These are phyloP conservation scores for Drosophila gaucha DNA, from an alignment of 2,888 invertebrate species.

Conservation along the genomic window DNA sequence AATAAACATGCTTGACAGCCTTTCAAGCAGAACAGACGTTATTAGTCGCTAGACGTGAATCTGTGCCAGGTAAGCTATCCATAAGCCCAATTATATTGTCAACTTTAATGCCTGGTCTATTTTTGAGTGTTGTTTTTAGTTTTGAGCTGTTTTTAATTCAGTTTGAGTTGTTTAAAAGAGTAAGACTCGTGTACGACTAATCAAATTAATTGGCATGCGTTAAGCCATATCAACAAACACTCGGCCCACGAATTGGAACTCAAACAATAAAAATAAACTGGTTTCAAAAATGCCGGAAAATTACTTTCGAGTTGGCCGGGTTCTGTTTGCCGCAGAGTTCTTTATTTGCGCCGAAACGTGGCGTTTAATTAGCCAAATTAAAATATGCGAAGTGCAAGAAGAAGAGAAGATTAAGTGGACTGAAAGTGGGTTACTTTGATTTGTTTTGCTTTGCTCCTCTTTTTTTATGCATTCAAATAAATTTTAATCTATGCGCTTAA, in stretches of 20 bases:
- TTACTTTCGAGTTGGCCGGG: constrained; percentile 51
- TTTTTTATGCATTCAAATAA: constrained; percentile 47
- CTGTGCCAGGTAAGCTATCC: background rate
- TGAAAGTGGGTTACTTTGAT: constrained; percentile 35
- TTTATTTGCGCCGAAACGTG: constrained; percentile 24
- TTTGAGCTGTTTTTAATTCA: constrained; percentile 26
- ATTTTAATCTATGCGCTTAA: constrained; percentile 55
- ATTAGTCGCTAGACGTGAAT: background rate
- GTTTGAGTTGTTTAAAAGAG: constrained; percentile 17
- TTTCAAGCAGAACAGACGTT: background rate
- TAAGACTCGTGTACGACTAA: constrained; percentile 49
- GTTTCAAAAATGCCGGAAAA: constrained; percentile 41
- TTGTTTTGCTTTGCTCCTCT: constrained; percentile 15
- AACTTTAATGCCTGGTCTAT: constrained; percentile 8
- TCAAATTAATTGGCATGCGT: constrained; percentile 66
- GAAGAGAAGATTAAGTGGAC: constrained; percentile 3
- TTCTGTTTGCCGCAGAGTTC: constrained; percentile 24
- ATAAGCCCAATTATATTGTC: constrained; percentile 28
- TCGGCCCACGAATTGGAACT: constrained; percentile 3
- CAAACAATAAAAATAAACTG: constrained; percentile 30
- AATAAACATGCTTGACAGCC: background rate
- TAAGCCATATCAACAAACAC: constrained; percentile 41
- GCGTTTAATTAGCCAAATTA: constrained; percentile 55
- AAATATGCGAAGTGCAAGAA: constrained; percentile 2
- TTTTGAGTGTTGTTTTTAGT: constrained; percentile 4